phyloP scores from a whole-genome alignment of 2,888 invertebrate genomes.

The Nysson spinosus region DNA sequence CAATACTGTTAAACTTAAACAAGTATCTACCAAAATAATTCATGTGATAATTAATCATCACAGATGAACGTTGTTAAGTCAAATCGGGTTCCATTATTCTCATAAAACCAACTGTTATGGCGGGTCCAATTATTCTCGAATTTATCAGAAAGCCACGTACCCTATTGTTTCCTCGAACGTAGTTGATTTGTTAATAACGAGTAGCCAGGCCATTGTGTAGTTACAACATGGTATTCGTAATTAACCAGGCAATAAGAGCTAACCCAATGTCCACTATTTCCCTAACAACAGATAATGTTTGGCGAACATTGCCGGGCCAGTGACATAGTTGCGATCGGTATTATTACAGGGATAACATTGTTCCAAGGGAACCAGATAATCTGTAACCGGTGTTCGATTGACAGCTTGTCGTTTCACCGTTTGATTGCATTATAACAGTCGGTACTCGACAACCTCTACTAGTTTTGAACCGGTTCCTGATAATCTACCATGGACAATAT shows the following conservation, averaged over 20 bases:
- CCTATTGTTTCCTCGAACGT: not conserved
- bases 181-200: not conserved
- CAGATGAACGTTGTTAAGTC: too few relatives aligned
- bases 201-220: not conserved
- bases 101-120: too few relatives aligned
- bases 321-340: slow-evolving; percentile 2
- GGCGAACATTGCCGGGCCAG: not conserved
- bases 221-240: not conserved
- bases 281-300: not conserved
- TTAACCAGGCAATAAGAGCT: not conserved
- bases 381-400: slow-evolving; percentile 1
- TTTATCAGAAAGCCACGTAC: too few relatives aligned
- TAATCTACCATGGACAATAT: too few relatives aligned
- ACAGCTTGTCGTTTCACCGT: slow-evolving; percentile 2
- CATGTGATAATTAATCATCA: too few relatives aligned
- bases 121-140: too few relatives aligned
- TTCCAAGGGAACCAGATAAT: slow-evolving; percentile 5
- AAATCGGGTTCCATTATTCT: too few relatives aligned
- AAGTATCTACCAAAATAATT: too few relatives aligned
- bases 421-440: not conserved
- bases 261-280: not conserved
- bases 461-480: not conserved
- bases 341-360: not conserved
- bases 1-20: too few relatives aligned
- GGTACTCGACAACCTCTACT: not conserved